Percentiles rank a stretch among this genome's conserved stretches.
These are phyloP conservation scores for Rhynchomys soricoides DNA, from an alignment of 2,113 vertebrate species.

Conservation along the genomic window DNA sequence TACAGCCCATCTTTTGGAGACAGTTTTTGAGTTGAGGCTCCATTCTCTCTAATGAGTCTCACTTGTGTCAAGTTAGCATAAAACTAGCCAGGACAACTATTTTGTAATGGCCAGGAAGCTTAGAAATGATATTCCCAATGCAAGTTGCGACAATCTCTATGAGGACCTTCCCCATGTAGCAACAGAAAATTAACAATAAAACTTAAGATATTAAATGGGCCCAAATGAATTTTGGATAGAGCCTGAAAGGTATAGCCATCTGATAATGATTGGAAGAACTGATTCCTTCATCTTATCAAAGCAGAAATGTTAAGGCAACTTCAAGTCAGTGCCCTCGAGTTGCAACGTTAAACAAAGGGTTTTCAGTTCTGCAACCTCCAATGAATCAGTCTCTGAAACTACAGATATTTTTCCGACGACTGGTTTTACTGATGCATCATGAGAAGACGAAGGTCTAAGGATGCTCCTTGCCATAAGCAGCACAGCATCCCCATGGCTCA, in stretches of 20 bases:
- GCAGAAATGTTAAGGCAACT: not conserved
- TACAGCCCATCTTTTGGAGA: not conserved
- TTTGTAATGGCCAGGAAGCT: not conserved
- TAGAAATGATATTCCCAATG: not conserved
- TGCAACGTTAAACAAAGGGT: not conserved
- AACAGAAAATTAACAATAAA: conserved; percentile 8
- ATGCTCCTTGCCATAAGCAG: not conserved
- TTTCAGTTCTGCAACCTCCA: not conserved
- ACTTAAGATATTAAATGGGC: not conserved
- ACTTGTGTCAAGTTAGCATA: not conserved
- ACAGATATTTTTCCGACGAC: not conserved
- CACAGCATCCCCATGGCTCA: not conserved
- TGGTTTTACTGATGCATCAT: not conserved
- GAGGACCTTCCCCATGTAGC: not conserved
- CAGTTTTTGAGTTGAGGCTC: not conserved
- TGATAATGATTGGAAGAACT: not conserved
- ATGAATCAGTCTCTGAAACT: not conserved
- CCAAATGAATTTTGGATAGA: not conserved
- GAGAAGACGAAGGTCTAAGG: not conserved
- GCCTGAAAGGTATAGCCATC: not conserved
- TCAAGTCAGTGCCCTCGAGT: not conserved
- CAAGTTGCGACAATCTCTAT: not conserved
- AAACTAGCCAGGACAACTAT: not conserved
- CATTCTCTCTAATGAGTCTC: not conserved
- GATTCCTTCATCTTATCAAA: not conserved